Percentiles rank a stretch among this genome's conserved stretches.
These are phyloP conservation scores for Polypedilum pembai DNA, from an alignment of 1,140 invertebrate species.

Conservation along the genomic window DNA sequence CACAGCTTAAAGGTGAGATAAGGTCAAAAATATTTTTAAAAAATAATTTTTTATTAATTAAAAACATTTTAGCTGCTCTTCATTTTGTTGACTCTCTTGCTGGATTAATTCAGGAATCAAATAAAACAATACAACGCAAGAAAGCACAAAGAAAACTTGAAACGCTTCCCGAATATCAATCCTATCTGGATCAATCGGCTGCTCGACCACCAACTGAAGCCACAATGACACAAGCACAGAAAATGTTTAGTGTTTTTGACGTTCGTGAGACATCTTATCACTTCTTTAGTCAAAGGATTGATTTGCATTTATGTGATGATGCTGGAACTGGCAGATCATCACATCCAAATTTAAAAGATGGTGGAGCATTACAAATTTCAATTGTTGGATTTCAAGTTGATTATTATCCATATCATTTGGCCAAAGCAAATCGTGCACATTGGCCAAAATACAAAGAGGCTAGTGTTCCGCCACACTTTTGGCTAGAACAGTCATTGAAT, in stretches of 20 bases:
- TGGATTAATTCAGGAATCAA: conserved; percentile 75
- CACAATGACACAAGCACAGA: conserved; percentile 47
- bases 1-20: conserved; percentile 68
- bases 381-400: conserved; percentile 85
- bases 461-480: conserved; percentile 56
- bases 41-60: too few relatives aligned
- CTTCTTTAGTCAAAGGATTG: conserved; percentile 85
- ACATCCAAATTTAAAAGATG: conserved; percentile 75
- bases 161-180: conserved; percentile 72
- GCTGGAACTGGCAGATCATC: conserved; percentile 71
- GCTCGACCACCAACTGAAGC: conserved; percentile 46
- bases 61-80: conserved; percentile 77
- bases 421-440: conserved; percentile 73
- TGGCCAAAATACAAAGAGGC: conserved; percentile 71
- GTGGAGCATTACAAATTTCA: conserved; percentile 90
- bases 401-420: conserved; percentile 94
- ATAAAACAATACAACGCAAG: conserved; percentile 69
- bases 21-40: neutral
- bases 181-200: conserved; percentile 58
- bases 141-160: conserved; percentile 86
- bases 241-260: conserved; percentile 82
- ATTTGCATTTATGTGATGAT: conserved; percentile 97
- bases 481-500: conserved; percentile 61
- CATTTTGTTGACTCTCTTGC: conserved; percentile 88
- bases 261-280: conserved; percentile 97